These are phyloP conservation scores for Labeo calbasu DNA, from an alignment of 2,797 vertebrate species.

Conservation along the genomic window DNA sequence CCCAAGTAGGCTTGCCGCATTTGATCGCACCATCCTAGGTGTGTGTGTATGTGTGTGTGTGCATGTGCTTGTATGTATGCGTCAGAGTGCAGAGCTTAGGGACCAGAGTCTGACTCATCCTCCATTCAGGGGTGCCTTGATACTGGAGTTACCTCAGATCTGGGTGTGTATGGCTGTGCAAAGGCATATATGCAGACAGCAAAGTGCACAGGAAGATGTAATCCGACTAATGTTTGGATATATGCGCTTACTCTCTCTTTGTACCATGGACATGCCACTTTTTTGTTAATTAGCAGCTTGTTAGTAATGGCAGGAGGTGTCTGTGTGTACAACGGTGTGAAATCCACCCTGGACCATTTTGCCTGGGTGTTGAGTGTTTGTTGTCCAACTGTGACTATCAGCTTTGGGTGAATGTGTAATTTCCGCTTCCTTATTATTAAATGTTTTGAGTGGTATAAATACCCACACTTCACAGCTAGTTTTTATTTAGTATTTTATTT, in stretches of 20 bases:
- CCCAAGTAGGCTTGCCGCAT: slow-evolving; percentile 48
- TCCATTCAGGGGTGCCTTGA: slow-evolving; percentile 67
- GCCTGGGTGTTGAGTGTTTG: slow-evolving; percentile 6
- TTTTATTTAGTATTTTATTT: neutral
- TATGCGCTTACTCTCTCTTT: neutral
- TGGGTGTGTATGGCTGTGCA: slow-evolving; percentile 46
- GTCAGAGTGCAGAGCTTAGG: slow-evolving; percentile 78
- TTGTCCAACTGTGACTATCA: slow-evolving; percentile 26
- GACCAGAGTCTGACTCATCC: slow-evolving; percentile 81
- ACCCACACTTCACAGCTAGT: neutral
- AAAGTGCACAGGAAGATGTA: neutral
- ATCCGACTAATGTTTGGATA: neutral
- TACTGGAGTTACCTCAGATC: slow-evolving; percentile 67
- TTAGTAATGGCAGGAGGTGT: slow-evolving; percentile 45
- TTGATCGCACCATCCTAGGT: slow-evolving; percentile 39
- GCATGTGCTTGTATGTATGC: slow-evolving; percentile 65
- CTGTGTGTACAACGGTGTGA: slow-evolving; percentile 52
- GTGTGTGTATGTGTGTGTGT: slow-evolving; percentile 59
- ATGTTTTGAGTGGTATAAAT: neutral
- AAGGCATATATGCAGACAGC: neutral
- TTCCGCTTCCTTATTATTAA: neutral
- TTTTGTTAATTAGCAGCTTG: slow-evolving; percentile 41
- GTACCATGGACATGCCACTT: neutral
- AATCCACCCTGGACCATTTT: slow-evolving; percentile 41
- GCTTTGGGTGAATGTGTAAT: slow-evolving; percentile 21